A percentile compares a stretch with the other conserved stretches of the same genome.
These are phyloP conservation scores for Limenitis camilla DNA, from an alignment of 2,888 invertebrate species.

Conservation along the genomic window DNA sequence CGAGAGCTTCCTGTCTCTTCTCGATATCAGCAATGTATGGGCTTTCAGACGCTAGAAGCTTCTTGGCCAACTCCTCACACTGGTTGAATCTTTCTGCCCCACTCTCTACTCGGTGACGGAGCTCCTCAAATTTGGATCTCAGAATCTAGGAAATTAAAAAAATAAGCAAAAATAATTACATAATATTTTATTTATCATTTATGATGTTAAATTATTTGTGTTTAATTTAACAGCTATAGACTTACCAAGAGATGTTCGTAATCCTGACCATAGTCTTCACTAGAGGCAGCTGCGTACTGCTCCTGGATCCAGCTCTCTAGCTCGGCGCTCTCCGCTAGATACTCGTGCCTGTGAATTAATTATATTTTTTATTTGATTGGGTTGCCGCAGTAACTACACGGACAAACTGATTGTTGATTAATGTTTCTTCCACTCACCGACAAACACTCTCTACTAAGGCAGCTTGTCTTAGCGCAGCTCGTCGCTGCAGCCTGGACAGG, in stretches of 20 bases:
- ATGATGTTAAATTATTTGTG: too few species aligned
- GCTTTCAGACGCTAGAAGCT: constrained; percentile 88
- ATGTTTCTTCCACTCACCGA: constrained; percentile 42
- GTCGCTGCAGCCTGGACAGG: constrained; percentile 85
- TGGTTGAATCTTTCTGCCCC: constrained; percentile 93
- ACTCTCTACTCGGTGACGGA: constrained; percentile 91
- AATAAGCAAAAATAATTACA: too few species aligned
- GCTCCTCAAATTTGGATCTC: constrained; percentile 93
- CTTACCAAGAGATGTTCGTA: constrained; percentile 88
- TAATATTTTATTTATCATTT: background rate
- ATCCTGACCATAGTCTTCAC: constrained; percentile 96
- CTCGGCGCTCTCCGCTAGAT: constrained; percentile 91
- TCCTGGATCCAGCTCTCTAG: constrained; percentile 94
- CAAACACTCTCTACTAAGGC: constrained; percentile 93
- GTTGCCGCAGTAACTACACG: background rate
- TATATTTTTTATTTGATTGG: background rate
- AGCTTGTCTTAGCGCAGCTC: constrained; percentile 85
- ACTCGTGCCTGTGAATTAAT: constrained; percentile 81
- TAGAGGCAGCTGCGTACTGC: constrained; percentile 89
- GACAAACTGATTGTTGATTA: background rate
- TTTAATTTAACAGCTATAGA: too few species aligned
- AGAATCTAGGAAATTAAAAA: constrained; percentile 75
- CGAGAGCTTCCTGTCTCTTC: constrained; percentile 87
- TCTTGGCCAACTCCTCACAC: constrained; percentile 92
- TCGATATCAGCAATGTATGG: constrained; percentile 90